phyloP scores from a whole-genome alignment of 35 echinoderm and acorn worm genomes.

The Amphiura filiformis region DNA sequence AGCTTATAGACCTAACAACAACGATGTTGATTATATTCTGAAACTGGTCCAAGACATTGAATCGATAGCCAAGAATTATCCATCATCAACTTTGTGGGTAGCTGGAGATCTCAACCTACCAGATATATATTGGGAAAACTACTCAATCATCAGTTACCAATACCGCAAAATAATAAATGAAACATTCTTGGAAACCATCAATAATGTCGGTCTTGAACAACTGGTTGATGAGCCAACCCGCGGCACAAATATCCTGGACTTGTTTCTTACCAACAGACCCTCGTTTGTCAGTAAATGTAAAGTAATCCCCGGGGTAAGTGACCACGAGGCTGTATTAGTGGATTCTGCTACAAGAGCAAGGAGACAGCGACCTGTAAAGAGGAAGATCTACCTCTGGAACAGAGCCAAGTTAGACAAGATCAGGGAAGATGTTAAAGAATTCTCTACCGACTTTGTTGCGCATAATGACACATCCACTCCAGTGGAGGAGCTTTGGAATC shows the following conservation, averaged over 20 bases:
- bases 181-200: slow-evolving; percentile 11
- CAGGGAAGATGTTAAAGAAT: not conserved
- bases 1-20: slow-evolving; percentile 23
- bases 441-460: not conserved
- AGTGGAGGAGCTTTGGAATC: not conserved
- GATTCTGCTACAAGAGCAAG: not conserved
- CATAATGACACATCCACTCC: not conserved
- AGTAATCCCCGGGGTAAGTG: slow-evolving; percentile 2
- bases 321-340: not conserved
- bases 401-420: not conserved
- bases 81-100: slow-evolving; percentile 39
- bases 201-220: slow-evolving; percentile 27
- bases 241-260: slow-evolving; percentile 16
- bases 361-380: not conserved
- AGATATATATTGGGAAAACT: slow-evolving; percentile 21
- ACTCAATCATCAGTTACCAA: no score
- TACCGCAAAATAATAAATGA: slow-evolving; percentile 49
- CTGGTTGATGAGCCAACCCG: slow-evolving; percentile 42
- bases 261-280: slow-evolving; percentile 40
- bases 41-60: no score
- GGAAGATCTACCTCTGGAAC: slow-evolving; percentile 11
- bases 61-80: no score
- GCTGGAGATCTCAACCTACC: slow-evolving; percentile 41
- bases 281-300: not conserved
- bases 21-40: slow-evolving; percentile 19